phyloP scores from a whole-genome alignment of 1,140 invertebrate genomes.

The Drosophila quadrilineata region DNA sequence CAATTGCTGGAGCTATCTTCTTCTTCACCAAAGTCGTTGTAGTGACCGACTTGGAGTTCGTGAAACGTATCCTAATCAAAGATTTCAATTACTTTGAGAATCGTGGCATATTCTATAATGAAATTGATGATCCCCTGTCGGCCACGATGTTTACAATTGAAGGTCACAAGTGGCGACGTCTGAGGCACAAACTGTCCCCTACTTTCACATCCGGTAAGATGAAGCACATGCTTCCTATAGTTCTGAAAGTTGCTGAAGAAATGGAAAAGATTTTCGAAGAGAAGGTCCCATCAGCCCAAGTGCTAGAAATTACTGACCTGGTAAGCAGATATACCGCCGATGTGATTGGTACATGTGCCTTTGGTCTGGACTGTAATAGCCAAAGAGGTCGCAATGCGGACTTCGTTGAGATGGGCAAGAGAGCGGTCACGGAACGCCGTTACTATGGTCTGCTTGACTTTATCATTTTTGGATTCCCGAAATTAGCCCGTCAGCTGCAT shows the following conservation, averaged over 20 bases:
- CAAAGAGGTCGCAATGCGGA: too few species aligned
- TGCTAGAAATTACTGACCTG: too few species aligned
- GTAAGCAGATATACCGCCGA: too few species aligned
- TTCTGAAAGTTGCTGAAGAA: conserved; percentile 56
- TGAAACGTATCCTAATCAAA: conserved; percentile 84
- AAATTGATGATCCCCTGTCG: conserved; percentile 81
- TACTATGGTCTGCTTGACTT: too few species aligned
- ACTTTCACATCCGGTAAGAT: conserved; percentile 84
- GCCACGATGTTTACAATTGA: conserved; percentile 81
- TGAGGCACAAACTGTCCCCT: conserved; percentile 82
- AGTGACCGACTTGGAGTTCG: conserved; percentile 82
- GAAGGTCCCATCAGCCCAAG: too few species aligned
- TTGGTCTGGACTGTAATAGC: too few species aligned
- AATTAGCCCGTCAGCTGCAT: conserved; percentile 30
- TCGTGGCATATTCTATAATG: conserved; percentile 80
- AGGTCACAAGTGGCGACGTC: conserved; percentile 82
- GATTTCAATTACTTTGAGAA: conserved; percentile 83
- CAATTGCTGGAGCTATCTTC: conserved; percentile 41
- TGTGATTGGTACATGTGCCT: too few species aligned
- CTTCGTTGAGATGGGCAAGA: too few species aligned
- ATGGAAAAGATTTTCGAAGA: conserved; percentile 59
- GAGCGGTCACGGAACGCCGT: too few species aligned
- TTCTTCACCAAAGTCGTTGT: conserved; percentile 19
- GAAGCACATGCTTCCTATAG: conserved; percentile 82
- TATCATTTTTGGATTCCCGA: conserved; percentile 26